These are phyloP conservation scores for Stegastes partitus DNA, from an alignment of 2,113 vertebrate genomes.

Conservation along the genomic window DNA sequence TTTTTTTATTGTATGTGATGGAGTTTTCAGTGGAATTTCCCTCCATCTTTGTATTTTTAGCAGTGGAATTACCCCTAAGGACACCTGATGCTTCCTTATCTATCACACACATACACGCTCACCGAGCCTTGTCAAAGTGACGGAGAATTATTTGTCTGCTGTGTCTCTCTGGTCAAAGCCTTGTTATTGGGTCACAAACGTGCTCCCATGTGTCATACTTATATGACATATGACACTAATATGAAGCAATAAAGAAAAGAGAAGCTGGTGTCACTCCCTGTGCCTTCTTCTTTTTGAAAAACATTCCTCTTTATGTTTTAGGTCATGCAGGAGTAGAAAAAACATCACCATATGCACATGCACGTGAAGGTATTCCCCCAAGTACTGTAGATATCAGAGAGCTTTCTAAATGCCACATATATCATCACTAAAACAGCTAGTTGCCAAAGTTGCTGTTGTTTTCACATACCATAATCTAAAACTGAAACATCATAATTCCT, in stretches of 20 bases:
- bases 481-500: background rate
- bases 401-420: background rate
- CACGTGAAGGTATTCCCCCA: background rate
- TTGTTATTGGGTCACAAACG: conserved; percentile 31
- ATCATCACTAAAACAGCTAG: background rate
- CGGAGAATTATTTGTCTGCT: conserved; percentile 45
- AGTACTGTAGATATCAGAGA: background rate
- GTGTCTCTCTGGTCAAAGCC: conserved; percentile 39
- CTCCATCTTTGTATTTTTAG: conserved; percentile 49
- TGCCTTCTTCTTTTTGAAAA: background rate
- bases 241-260: conserved; percentile 21
- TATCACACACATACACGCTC: conserved; percentile 24
- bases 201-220: conserved; percentile 35
- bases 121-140: conserved; percentile 39
- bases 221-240: conserved; percentile 43
- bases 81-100: conserved; percentile 62
- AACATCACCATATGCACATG: no score
- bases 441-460: background rate
- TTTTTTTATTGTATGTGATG: conserved; percentile 17
- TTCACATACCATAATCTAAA: background rate
- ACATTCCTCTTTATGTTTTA: background rate
- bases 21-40: conserved; percentile 70
- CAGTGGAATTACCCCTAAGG: conserved; percentile 74
- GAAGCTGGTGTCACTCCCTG: conserved; percentile 9
- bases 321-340: background rate